phyloP scores from a whole-genome alignment of 1,140 invertebrate genomes.

The Papilio xuthus region DNA sequence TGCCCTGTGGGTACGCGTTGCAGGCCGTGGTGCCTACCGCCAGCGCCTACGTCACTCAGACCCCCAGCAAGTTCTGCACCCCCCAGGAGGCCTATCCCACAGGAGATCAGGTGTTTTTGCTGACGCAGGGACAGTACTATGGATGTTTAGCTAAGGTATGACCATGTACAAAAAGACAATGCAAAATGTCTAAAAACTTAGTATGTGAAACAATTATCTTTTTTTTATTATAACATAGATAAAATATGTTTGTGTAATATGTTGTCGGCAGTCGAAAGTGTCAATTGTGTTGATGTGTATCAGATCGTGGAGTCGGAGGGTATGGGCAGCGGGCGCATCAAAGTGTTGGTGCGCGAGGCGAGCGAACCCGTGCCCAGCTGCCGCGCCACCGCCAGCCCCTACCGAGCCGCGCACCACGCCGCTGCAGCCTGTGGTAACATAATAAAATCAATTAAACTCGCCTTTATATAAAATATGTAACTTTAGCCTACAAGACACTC shows the following conservation, averaged over 20 bases:
- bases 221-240: too few species aligned
- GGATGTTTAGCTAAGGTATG: slow-evolving; percentile 90
- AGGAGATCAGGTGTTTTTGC: slow-evolving; percentile 87
- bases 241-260: too few species aligned
- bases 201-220: too few species aligned
- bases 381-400: slow-evolving; percentile 45
- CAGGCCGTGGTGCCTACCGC: slow-evolving; percentile 84
- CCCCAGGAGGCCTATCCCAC: slow-evolving; percentile 88
- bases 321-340: slow-evolving; percentile 81
- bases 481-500: too few species aligned
- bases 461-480: too few species aligned
- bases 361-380: slow-evolving; percentile 72
- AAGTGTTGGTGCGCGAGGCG: slow-evolving; percentile 78
- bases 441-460: too few species aligned
- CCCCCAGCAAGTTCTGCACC: slow-evolving; percentile 73
- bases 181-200: too few species aligned
- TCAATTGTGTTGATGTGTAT: slow-evolving; percentile 42
- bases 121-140: slow-evolving; percentile 89
- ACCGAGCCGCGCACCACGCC: slow-evolving; percentile 63
- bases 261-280: too few species aligned
- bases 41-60: slow-evolving; percentile 82
- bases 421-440: slow-evolving; percentile 69
- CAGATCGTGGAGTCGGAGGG: slow-evolving; percentile 75
- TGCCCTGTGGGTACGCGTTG: slow-evolving; percentile 84
- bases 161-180: too few species aligned